Base-by-base conservation (phyloP, 2,797 vertebrate species). In the Pelobates cultripes region DNA sequence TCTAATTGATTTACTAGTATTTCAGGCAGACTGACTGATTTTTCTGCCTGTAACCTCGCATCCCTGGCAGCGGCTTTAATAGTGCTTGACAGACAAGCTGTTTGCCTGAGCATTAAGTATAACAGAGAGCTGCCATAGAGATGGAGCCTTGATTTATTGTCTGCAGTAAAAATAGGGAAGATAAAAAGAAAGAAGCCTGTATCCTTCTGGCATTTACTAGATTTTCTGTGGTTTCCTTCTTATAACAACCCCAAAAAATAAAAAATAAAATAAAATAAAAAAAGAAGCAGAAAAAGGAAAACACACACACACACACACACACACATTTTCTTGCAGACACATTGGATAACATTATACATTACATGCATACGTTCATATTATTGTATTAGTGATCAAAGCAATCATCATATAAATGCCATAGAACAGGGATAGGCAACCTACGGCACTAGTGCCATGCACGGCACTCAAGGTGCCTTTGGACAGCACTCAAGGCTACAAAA, bases 1-100 rank as follows among this genome's bases (percentile, higher is more conserved):
- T 91, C 92, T 93, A 92, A 93, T 92, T 93, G 92, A 94, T 93
- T 94, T 93, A 92, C 86, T 86, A 88, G 80, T 83, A 15, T 67
- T 87, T 86, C 89, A 86, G 88, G 81, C 89, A 89, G 87, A 89
- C 82, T 85, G 86, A 84, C 86, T 70, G 70, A 86, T 90, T 86
- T 81, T 86, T 88, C 90, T 92, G 90, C 88, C 84, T 87, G 79
- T 77, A 82, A 85, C 87, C 87, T 86, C 85, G 89, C 89, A 86
- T 86, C 87, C 55, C 87, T 87, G 87, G 92, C 88, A 93, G 92
- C 88, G 73, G 77, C 0, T 85, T 93, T 89, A 94, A 94, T 92
- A 88, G 88, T 83, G 78, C 83, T 81, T 88, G 88, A 90, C 92
- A 93, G 90, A 88, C 92, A 92, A 91, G 91, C 93, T 92, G 91